Conservation (phyloP, 2,888 invertebrate species). For the Hydriomena furcata region DNA sequence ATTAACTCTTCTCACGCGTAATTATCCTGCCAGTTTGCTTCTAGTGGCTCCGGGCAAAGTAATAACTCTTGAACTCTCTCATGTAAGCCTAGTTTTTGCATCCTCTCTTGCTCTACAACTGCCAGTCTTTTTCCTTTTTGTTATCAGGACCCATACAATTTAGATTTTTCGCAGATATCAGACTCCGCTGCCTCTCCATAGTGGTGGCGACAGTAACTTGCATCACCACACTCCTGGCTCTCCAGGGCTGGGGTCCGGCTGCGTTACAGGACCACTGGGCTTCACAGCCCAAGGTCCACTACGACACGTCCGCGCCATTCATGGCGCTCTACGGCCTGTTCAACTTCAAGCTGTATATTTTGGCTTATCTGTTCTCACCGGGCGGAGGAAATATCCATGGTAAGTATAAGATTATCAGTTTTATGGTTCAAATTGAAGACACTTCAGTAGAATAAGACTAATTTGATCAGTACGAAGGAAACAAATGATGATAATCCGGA, state of each 20-base stretch:
- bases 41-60: no score
- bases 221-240: slow-evolving; percentile 89
- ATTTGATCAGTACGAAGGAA: background rate
- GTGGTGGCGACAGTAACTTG: slow-evolving; percentile 91
- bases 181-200: slow-evolving; percentile 94
- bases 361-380: slow-evolving; percentile 97
- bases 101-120: no score
- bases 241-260: slow-evolving; percentile 93
- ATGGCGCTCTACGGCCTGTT: slow-evolving; percentile 97
- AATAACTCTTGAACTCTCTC: no score
- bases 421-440: no score
- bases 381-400: slow-evolving; percentile 91
- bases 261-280: slow-evolving; percentile 97
- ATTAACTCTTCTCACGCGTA: no score
- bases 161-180: slow-evolving; percentile 89
- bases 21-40: no score
- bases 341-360: slow-evolving; percentile 96
- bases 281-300: slow-evolving; percentile 92
- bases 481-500: no score
- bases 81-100: no score
- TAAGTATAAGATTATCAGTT: no score
- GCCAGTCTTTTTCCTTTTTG: background rate
- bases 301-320: slow-evolving; percentile 96
- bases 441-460: no score
- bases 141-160: no score